Evolutionary conservation across 2,888 invertebrate species (phyloP).

Genomic region (Muschampia plurimacula): DNA sequence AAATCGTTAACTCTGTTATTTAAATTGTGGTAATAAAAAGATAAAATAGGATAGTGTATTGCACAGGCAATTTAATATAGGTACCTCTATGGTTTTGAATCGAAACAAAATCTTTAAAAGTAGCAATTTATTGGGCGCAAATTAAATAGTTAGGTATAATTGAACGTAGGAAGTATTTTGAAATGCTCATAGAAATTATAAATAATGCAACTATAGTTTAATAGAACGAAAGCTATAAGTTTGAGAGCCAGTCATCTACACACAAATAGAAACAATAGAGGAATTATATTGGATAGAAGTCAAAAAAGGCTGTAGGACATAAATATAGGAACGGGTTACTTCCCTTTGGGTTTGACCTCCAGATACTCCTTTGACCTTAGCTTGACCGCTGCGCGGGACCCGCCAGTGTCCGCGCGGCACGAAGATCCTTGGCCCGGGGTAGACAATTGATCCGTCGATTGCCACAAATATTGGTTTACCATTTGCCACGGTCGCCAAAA

Average conservation of each 20-base stretch:
- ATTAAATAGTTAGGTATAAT: neutral
- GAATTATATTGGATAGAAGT: neutral
- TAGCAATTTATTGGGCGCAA: neutral
- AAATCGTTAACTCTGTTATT: neutral
- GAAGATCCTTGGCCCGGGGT: neutral
- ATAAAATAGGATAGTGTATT: neutral
- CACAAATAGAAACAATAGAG: conserved; percentile 6
- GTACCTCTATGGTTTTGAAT: neutral
- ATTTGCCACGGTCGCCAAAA: conserved; percentile 2
- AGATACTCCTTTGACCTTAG: neutral
- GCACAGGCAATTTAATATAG: too few species aligned
- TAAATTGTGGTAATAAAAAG: neutral
- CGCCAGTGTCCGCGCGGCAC: neutral
- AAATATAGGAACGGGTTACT: conserved; percentile 3
- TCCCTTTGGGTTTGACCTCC: neutral
- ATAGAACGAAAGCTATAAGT: neutral
- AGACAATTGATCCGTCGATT: neutral
- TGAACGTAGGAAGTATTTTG: neutral
- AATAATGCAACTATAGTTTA: neutral
- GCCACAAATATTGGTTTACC: neutral
- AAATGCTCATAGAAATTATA: neutral
- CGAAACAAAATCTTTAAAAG: neutral
- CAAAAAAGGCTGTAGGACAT: neutral
- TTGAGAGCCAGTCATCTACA: neutral
- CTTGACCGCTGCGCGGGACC: neutral